Evolutionary conservation across 2,113 vertebrate species (phyloP), one percentile per base, ranked within the genome.

Genomic region (Tachuris rubrigastra): DNA sequence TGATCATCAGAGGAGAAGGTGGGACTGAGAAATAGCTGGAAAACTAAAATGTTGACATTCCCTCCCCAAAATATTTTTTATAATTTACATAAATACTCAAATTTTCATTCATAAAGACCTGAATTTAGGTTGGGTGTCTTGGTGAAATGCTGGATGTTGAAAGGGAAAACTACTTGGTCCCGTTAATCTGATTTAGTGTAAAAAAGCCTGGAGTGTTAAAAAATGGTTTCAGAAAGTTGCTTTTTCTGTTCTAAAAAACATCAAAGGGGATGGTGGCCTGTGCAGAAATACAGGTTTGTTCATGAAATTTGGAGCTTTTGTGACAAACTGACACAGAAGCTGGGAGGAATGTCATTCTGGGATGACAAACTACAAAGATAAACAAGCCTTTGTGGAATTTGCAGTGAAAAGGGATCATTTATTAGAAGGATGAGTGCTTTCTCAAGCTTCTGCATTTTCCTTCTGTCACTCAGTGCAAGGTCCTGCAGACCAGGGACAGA

Each of bases 371-470:
- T 87, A 33, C 68, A 60, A 85, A 87, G 89, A 95, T 65, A 80
- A 93, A 78, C 55, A 93, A 66, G 42, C 47, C 63, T 92, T 88
- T 75, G 56, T 94, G 73, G 83, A 68, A 78, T 85, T 83, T 81
- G 28, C 56, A 78, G 56, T 78, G 73, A 68, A 89, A 82, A 89
- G 65, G 49, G 71, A 63, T 67, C 3, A 68, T 89, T 90, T 92
- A 68, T 90, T 90, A 86, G 77, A 58, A 88, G 63, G 76, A 60
- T 22, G 7, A 0, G 6, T 84, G 69, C 37, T 72, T 84, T 65
- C 46, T 85, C 44, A 46, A 86, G 56, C 12, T 68, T 82, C 81
- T 81, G 8, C 9, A 16, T 93, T 84, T 94, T 94, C 82, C 75
- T 95, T 55, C 52, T 89, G 78, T 58, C 28, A 24, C 27, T 55